Evolutionary conservation across 2,797 vertebrate genomes (phyloP).

Genomic region (Pelochelys cantorii): DNA sequence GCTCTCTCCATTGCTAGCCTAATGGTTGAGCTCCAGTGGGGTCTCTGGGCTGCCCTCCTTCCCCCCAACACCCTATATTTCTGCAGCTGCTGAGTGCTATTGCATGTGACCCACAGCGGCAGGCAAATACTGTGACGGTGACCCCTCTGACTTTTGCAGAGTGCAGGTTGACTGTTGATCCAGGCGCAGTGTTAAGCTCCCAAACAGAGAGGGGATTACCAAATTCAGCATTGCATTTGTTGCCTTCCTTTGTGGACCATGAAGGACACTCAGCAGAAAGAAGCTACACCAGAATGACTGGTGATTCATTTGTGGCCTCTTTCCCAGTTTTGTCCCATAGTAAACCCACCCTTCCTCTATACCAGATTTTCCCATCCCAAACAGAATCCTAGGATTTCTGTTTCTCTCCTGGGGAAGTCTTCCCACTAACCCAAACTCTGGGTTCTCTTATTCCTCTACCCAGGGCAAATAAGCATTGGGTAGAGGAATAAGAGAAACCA

Average conservation of each 20-base stretch:
- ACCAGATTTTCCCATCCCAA: background rate
- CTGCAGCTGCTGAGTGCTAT: background rate
- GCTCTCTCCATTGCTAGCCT: conserved; percentile 3
- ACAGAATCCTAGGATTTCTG: accelerated
- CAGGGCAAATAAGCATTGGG: background rate
- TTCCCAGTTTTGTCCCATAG: background rate
- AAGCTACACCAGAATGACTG: background rate
- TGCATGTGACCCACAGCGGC: background rate
- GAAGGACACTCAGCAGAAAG: background rate
- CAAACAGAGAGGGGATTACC: background rate
- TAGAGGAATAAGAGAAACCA: too few relatives aligned
- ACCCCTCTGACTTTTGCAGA: background rate
- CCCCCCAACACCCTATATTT: background rate
- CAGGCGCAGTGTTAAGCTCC: background rate
- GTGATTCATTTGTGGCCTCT: accelerated
- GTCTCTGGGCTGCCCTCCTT: background rate
- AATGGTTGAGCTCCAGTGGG: background rate
- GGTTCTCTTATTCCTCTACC: background rate
- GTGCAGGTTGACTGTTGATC: accelerated
- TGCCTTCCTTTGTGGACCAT: background rate
- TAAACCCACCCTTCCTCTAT: background rate
- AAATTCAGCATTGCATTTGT: background rate
- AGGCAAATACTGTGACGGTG: background rate
- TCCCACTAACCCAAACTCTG: background rate
- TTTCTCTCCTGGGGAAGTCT: accelerated